Evolutionary conservation across 2,113 vertebrate genomes (phyloP).

Genomic region (Sceloporus tristichus): DNA sequence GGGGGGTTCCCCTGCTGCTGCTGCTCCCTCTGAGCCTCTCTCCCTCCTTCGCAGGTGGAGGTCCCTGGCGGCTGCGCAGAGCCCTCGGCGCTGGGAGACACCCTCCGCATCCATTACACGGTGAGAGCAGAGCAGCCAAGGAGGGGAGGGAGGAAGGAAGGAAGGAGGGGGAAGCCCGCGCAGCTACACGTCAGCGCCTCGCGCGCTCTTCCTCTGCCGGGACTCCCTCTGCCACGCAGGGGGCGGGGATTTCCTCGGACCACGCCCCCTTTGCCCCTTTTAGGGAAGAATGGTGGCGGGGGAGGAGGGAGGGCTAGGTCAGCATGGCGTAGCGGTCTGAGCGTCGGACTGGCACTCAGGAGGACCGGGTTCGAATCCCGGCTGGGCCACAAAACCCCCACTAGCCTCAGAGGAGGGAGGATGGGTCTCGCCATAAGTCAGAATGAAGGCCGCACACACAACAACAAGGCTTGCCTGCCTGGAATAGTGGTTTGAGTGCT

Average conservation of each 20-base stretch:
- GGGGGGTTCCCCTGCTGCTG: too few species aligned
- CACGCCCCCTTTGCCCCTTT: neutral
- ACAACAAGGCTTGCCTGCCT: too few species aligned
- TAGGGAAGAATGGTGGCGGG: fast-evolving
- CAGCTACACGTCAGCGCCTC: constrained; percentile 90
- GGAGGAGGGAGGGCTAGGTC: fast-evolving
- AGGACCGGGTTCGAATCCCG: too few species aligned
- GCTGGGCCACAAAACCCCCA: too few species aligned
- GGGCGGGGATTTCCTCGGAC: neutral
- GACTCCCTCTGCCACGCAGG: neutral
- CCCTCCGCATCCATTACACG: constrained; percentile 93
- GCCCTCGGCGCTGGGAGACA: constrained; percentile 87
- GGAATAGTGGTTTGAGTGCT: too few species aligned
- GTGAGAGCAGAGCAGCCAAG: constrained; percentile 75
- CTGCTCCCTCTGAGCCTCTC: constrained; percentile 11
- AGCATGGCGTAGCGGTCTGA: neutral
- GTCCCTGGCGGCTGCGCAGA: constrained; percentile 82
- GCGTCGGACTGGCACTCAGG: too few species aligned
- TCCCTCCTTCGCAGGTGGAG: constrained; percentile 60
- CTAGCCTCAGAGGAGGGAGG: too few species aligned
- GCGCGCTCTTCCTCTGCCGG: neutral
- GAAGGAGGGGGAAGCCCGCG: constrained; percentile 21
- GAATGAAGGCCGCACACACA: too few species aligned
- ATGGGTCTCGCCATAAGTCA: too few species aligned
- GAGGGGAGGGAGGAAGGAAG: constrained; percentile 34